Percentiles rank a stretch among this genome's conserved stretches.
These are phyloP conservation scores for Ciona savignyi DNA, from an alignment of 23 tunicate species.

Conservation along the genomic window DNA sequence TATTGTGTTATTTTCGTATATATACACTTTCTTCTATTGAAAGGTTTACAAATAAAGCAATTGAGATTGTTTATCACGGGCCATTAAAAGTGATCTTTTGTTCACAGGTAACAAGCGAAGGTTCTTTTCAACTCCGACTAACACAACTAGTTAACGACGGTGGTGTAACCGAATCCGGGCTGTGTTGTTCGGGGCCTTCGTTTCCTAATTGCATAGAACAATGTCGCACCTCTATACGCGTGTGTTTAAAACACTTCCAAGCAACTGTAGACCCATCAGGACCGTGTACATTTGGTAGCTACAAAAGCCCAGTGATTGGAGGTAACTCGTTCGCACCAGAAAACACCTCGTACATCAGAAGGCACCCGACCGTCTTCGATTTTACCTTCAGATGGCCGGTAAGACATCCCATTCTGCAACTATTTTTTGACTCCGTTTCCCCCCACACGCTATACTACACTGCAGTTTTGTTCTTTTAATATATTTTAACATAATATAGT, in stretches of 20 bases:
- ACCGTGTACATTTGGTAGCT: conserved; percentile 43
- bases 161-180: conserved; percentile 23
- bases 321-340: conserved; percentile 34
- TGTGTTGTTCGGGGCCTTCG: conserved; percentile 6
- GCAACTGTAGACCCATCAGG: conserved; percentile 2
- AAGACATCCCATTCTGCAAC: too few relatives aligned
- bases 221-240: conserved; percentile 61
- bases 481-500: too few relatives aligned
- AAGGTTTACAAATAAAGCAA: too few relatives aligned
- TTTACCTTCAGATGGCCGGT: conserved; percentile 51
- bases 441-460: too few relatives aligned
- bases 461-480: too few relatives aligned
- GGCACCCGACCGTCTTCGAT: conserved; percentile 26
- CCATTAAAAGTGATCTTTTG: too few relatives aligned
- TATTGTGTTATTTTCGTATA: too few relatives aligned
- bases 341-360: conserved; percentile 1
- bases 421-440: too few relatives aligned
- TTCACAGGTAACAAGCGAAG: conserved; percentile 14
- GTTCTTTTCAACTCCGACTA: conserved; percentile 21
- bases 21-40: too few relatives aligned
- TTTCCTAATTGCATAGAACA: conserved; percentile 24
- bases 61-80: too few relatives aligned
- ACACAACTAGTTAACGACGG: conserved; percentile 11
- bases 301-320: conserved; percentile 48
- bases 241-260: conserved; percentile 72